phyloP scores from a whole-genome alignment of 2,888 invertebrate genomes.

The Griposia aprilina region DNA sequence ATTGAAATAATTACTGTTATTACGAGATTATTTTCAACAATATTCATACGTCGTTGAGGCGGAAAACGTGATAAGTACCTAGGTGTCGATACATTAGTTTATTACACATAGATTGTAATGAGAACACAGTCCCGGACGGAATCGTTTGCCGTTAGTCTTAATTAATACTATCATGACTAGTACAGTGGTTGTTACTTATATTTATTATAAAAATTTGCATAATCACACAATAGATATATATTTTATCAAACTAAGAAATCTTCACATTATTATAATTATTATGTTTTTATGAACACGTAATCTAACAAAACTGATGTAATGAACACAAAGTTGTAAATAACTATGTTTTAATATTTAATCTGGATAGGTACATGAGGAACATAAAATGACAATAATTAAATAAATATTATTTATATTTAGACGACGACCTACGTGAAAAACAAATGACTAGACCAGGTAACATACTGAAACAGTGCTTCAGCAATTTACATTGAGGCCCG shows the following conservation, averaged over 20 bases:
- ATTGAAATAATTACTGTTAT: slow-evolving; percentile 43
- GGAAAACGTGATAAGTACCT: slow-evolving; percentile 68
- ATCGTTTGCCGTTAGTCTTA: slow-evolving; percentile 49
- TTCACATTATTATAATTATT: slow-evolving; percentile 57
- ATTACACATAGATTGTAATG: slow-evolving; percentile 45
- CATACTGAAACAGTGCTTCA: slow-evolving; percentile 29
- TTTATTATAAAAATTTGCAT: slow-evolving; percentile 65
- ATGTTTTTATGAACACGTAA: slow-evolving; percentile 58
- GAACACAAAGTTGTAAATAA: slow-evolving; percentile 41
- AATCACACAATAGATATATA: slow-evolving; percentile 63
- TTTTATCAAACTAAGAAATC: slow-evolving; percentile 64
- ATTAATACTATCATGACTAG: slow-evolving; percentile 64
- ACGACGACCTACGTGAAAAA: slow-evolving; percentile 38
- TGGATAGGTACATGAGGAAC: slow-evolving; percentile 38
- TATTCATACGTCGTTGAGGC: slow-evolving; percentile 66
- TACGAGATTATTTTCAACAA: slow-evolving; percentile 54
- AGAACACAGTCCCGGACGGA: slow-evolving; percentile 50
- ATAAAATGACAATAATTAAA: slow-evolving; percentile 55
- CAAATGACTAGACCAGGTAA: slow-evolving; percentile 39
- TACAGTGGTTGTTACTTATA: slow-evolving; percentile 58
- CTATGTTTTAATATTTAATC: slow-evolving; percentile 33
- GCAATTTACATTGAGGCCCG: slow-evolving; percentile 28
- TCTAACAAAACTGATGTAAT: slow-evolving; percentile 59
- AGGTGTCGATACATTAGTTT: slow-evolving; percentile 63
- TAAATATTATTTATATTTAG: slow-evolving; percentile 35